Evolutionary conservation across 2,797 vertebrate genomes (phyloP).

Genomic region (Todus mexicanus): DNA sequence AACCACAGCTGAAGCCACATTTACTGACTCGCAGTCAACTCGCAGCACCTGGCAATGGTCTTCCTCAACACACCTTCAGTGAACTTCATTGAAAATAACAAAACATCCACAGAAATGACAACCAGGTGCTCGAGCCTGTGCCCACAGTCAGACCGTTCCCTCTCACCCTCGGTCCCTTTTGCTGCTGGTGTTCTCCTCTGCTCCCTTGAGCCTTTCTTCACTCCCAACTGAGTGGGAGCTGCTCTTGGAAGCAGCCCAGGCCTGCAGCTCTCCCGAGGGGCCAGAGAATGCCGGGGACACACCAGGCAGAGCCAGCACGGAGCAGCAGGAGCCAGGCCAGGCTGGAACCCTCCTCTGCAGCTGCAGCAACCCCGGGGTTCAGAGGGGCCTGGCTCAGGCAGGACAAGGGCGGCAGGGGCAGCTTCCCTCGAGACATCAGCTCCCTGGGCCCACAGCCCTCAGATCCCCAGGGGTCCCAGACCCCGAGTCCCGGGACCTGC

Average conservation of each 20-base stretch:
- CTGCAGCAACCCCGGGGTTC: background rate
- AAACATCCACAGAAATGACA: background rate
- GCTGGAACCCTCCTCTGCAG: background rate
- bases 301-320: background rate
- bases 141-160: background rate
- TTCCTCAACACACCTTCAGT: rapidly evolving
- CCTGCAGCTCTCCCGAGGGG: background rate
- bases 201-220: rapidly evolving
- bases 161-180: rapidly evolving
- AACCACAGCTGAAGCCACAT: background rate
- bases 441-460: too few species aligned
- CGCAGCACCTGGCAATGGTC: background rate
- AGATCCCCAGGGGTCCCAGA: background rate
- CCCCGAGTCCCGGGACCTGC: background rate
- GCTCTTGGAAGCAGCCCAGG: background rate
- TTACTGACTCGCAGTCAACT: background rate
- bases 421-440: background rate
- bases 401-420: background rate
- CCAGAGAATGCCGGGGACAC: too few species aligned
- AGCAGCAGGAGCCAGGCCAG: background rate
- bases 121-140: rapidly evolving
- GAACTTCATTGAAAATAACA: background rate
- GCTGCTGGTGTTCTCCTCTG: background rate
- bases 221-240: background rate
- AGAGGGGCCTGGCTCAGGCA: background rate